Percentiles rank a stretch among this genome's conserved stretches.
Evolutionary conservation across 2,797 vertebrate species (phyloP).

Genomic region (Enteromius paludinosus): DNA sequence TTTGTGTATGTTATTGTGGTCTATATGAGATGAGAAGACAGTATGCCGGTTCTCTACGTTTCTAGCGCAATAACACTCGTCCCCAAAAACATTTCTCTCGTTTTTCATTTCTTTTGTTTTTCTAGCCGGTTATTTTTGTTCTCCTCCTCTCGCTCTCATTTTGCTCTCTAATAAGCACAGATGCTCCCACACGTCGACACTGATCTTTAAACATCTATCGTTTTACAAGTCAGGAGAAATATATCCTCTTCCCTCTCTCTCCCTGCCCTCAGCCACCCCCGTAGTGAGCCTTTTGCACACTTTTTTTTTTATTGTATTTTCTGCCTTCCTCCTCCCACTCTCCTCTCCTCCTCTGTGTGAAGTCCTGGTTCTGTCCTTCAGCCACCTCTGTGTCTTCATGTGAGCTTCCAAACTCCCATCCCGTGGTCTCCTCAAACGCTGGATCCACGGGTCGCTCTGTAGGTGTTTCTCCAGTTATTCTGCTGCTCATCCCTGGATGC

Average conservation of each 20-base stretch:
- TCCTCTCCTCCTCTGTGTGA: slow-evolving; percentile 39
- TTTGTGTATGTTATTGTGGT: slow-evolving; percentile 15
- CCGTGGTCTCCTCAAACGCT: slow-evolving; percentile 28
- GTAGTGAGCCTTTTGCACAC: slow-evolving; percentile 18
- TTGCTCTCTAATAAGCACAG: slow-evolving; percentile 38
- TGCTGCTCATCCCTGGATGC: slow-evolving; percentile 34
- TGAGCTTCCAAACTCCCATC: slow-evolving; percentile 51
- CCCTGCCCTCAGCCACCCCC: slow-evolving; percentile 37
- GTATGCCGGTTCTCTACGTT: slow-evolving; percentile 16
- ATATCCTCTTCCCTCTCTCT: slow-evolving; percentile 36
- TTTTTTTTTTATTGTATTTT: slow-evolving; percentile 43
- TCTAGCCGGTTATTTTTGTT: slow-evolving; percentile 26
- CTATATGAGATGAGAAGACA: slow-evolving; percentile 18
- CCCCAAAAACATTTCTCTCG: slow-evolving; percentile 6
- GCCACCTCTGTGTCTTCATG: slow-evolving; percentile 50
- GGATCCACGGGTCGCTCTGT: slow-evolving; percentile 33
- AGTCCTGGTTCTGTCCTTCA: slow-evolving; percentile 48
- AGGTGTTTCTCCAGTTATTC: slow-evolving; percentile 49
- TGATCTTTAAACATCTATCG: slow-evolving; percentile 49
- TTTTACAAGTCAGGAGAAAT: slow-evolving; percentile 49
- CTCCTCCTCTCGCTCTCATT: slow-evolving; percentile 29
- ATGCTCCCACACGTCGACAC: slow-evolving; percentile 51
- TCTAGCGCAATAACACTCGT: slow-evolving; percentile 19
- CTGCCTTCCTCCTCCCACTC: slow-evolving; percentile 46
- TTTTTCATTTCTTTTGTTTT: slow-evolving; percentile 30